phyloP scores from a whole-genome alignment of 1,140 invertebrate genomes.

The Maconellicoccus hirsutus region DNA sequence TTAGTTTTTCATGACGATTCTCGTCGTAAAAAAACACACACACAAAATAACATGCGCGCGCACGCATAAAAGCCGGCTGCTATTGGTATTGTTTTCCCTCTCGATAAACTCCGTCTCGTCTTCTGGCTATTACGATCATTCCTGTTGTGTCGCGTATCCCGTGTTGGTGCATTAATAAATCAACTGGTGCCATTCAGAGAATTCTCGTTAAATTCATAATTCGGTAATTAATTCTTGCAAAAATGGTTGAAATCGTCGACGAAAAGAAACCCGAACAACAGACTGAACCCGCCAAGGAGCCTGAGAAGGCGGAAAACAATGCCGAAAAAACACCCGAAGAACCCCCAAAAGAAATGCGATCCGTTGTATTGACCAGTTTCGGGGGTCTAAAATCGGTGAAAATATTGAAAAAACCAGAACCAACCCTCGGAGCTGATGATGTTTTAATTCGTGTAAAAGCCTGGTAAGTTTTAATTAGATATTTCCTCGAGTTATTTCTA shows the following conservation, averaged over 20 bases:
- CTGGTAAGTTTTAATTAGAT: constrained; percentile 52
- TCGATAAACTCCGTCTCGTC: not conserved
- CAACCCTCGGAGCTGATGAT: constrained; percentile 58
- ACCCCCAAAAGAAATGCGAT: constrained; percentile 65
- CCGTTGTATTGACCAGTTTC: constrained; percentile 67
- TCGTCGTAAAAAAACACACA: too few species aligned
- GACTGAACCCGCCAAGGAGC: constrained; percentile 23
- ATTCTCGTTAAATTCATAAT: constrained; percentile 2
- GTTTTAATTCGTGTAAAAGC: constrained; percentile 71
- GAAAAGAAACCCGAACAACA: constrained; percentile 34
- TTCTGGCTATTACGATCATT: not conserved
- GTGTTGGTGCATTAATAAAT: not conserved
- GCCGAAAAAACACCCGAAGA: constrained; percentile 45
- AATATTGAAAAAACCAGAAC: constrained; percentile 64
- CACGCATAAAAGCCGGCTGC: not conserved
- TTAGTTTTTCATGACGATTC: too few species aligned
- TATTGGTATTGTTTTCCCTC: constrained; percentile 7
- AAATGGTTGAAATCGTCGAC: constrained; percentile 40
- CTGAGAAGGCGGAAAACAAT: constrained; percentile 38
- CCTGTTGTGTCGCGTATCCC: not conserved
- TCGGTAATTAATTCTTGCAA: too few species aligned
- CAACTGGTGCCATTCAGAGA: constrained; percentile 14
- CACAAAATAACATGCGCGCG: not conserved
- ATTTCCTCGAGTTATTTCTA: too few species aligned
- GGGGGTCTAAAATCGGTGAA: constrained; percentile 74